phyloP scores from a whole-genome alignment of 2,888 invertebrate genomes.

The Notodonta dromedarius region DNA sequence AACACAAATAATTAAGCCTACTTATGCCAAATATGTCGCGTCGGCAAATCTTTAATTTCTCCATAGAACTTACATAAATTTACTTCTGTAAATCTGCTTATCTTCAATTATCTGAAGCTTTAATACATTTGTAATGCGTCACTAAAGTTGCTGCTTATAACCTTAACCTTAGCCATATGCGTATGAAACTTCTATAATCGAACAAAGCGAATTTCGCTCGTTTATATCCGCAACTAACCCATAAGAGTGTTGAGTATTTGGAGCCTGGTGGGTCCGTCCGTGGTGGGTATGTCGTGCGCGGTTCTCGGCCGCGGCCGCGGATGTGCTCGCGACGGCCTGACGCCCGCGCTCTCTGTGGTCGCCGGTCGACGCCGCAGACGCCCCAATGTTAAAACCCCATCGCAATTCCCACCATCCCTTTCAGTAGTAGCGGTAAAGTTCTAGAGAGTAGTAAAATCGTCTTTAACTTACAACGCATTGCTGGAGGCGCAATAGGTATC shows the following conservation, averaged over 20 bases:
- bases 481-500: too few species aligned
- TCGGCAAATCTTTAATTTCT: neutral
- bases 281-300: slow-evolving; percentile 49
- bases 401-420: neutral
- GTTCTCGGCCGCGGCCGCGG: slow-evolving; percentile 63
- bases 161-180: too few species aligned
- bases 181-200: too few species aligned
- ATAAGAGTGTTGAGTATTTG: slow-evolving; percentile 72
- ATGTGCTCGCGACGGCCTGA: slow-evolving; percentile 48
- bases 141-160: too few species aligned
- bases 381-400: neutral
- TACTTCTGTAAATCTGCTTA: too few species aligned
- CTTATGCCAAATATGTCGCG: too few species aligned
- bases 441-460: neutral
- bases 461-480: too few species aligned
- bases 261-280: slow-evolving; percentile 58
- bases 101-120: too few species aligned
- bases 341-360: slow-evolving; percentile 67
- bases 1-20: too few species aligned
- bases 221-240: slow-evolving; percentile 46
- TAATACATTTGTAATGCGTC: too few species aligned
- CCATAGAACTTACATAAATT: neutral
- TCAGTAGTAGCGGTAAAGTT: neutral
- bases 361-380: slow-evolving; percentile 58
- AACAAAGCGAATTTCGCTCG: too few species aligned